Evolutionary conservation across 2,888 invertebrate species (phyloP).

Genomic region (Cheilosia vulpina): DNA sequence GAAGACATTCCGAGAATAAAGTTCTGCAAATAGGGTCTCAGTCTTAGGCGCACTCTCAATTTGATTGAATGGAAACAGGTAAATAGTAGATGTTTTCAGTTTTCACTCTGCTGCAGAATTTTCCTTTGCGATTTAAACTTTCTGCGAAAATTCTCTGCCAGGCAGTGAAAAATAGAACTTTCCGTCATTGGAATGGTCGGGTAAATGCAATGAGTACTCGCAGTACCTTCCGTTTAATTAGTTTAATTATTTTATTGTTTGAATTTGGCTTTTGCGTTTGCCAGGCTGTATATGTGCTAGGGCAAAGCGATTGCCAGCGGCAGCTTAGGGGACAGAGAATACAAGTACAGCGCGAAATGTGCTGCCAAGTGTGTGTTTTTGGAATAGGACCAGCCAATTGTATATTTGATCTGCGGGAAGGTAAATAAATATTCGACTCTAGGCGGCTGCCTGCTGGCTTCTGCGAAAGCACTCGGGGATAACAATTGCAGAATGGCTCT

Average conservation of each 20-base stretch:
- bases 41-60: constrained; percentile 26
- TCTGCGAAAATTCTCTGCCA: constrained; percentile 14
- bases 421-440: constrained; percentile 44
- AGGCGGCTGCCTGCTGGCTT: not conserved
- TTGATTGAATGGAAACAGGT: constrained; percentile 61
- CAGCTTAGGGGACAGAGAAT: not conserved
- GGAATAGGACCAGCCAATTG: constrained; percentile 64
- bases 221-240: constrained; percentile 52
- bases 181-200: not conserved
- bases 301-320: constrained; percentile 29
- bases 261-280: constrained; percentile 54
- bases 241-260: constrained; percentile 71
- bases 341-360: constrained; percentile 22
- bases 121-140: constrained; percentile 3
- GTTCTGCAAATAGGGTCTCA: constrained; percentile 12
- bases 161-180: not conserved
- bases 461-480: constrained; percentile 5
- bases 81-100: constrained; percentile 23
- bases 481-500: constrained; percentile 9
- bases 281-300: not conserved
- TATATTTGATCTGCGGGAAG: constrained; percentile 47
- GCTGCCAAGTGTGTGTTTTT: constrained; percentile 68
- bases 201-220: not conserved
- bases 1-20: constrained; percentile 22
- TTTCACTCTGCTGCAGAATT: not conserved